Percentiles rank a stretch among this genome's conserved stretches.
These are phyloP conservation scores for Fundulus diaphanus DNA, from an alignment of 2,797 vertebrate genomes.

Conservation along the genomic window DNA sequence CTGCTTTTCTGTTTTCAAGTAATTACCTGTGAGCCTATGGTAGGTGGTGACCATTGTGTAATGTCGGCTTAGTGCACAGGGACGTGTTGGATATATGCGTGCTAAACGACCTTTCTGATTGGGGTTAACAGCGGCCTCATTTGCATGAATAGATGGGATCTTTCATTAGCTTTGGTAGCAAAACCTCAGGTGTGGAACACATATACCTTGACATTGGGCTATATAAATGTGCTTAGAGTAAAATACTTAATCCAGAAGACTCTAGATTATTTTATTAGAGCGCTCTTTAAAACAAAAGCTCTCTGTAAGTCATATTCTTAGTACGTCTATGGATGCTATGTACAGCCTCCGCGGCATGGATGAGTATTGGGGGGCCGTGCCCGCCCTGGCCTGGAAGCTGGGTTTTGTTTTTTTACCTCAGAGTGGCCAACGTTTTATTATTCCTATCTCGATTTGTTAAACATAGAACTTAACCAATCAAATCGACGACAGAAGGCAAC, in stretches of 20 bases:
- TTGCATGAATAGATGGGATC: conserved; percentile 75
- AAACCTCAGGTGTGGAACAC: conserved; percentile 60
- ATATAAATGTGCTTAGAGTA: conserved; percentile 15
- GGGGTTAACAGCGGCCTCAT: conserved; percentile 82
- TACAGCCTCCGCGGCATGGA: too few species aligned
- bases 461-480: too few species aligned
- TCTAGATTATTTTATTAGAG: neutral
- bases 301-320: too few species aligned
- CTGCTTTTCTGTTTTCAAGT: conserved; percentile 50
- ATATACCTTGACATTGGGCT: conserved; percentile 39
- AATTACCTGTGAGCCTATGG: conserved; percentile 70
- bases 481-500: too few species aligned
- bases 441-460: too few species aligned
- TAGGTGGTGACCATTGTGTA: conserved; percentile 55
- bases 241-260: neutral
- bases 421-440: too few species aligned
- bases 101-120: conserved; percentile 77
- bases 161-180: conserved; percentile 67
- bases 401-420: too few species aligned
- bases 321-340: too few species aligned
- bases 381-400: too few species aligned
- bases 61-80: conserved; percentile 41
- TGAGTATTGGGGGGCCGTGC: too few species aligned
- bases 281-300: neutral
- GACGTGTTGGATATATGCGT: conserved; percentile 68